These are phyloP conservation scores for Malurus alboscapulatus DNA, from an alignment of 2,113 vertebrate genomes.

Conservation along the genomic window DNA sequence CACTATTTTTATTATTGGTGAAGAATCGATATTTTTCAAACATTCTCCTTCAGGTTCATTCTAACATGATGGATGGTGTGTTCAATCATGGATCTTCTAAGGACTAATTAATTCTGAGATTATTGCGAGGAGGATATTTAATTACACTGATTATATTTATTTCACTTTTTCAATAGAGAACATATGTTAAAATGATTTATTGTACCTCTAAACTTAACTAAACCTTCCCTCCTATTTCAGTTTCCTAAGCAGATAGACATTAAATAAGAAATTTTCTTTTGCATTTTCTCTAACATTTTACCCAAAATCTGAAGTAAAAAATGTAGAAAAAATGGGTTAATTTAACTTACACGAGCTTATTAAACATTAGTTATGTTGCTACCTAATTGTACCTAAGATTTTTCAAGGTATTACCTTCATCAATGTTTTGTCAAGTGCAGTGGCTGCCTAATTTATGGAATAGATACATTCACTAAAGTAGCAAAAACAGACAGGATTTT, in stretches of 20 bases:
- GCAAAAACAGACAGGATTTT: neutral
- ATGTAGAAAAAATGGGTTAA: neutral
- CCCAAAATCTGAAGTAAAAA: neutral
- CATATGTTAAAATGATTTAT: neutral
- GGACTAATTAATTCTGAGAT: neutral
- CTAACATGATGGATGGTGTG: neutral
- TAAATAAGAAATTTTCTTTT: neutral
- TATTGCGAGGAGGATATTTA: neutral
- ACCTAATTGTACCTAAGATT: neutral
- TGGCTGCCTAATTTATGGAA: neutral
- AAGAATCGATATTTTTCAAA: neutral
- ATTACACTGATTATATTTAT: neutral
- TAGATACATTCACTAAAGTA: neutral
- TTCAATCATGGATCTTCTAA: neutral
- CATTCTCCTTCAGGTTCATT: neutral
- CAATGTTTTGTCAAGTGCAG: neutral
- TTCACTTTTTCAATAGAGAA: neutral
- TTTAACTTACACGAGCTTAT: accelerated
- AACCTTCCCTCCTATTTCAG: neutral
- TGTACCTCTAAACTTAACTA: neutral
- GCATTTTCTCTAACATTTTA: neutral
- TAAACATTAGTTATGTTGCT: neutral
- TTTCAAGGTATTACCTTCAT: neutral
- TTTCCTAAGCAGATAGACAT: neutral
- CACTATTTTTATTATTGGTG: neutral